Percentiles rank a stretch among this genome's conserved stretches.
These are phyloP conservation scores for Sylvilagus bachmani DNA, from an alignment of 2,113 vertebrate genomes.

Conservation along the genomic window DNA sequence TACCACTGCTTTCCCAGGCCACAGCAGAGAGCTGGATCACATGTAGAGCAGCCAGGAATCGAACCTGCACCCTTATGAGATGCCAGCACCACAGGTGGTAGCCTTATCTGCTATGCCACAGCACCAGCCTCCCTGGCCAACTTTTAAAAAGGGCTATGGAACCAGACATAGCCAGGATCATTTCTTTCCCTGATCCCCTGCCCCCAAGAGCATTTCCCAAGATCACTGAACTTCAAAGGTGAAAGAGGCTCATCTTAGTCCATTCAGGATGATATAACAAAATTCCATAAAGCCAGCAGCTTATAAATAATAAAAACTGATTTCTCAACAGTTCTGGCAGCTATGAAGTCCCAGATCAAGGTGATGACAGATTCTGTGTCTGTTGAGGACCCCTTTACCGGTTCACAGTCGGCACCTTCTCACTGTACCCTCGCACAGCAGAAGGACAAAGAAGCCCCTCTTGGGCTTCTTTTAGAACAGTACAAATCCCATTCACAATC, in stretches of 20 bases:
- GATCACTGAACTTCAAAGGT: slow-evolving; percentile 1
- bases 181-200: neutral
- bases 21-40: too few species aligned
- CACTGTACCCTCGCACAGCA: neutral
- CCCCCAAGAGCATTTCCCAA: neutral
- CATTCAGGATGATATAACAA: neutral
- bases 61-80: too few species aligned
- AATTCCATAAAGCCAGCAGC: neutral
- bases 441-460: neutral
- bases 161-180: neutral
- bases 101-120: too few species aligned
- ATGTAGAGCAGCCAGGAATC: too few species aligned
- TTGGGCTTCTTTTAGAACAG: neutral
- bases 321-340: neutral
- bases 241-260: neutral
- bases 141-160: neutral
- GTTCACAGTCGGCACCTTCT: neutral
- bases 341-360: neutral
- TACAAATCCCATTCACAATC: too few species aligned
- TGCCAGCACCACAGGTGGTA: too few species aligned
- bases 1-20: too few species aligned
- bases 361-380: too few species aligned
- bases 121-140: neutral
- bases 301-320: neutral
- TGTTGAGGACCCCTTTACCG: neutral